phyloP scores from a whole-genome alignment of 2,113 vertebrate species.

The Serinus canaria region DNA sequence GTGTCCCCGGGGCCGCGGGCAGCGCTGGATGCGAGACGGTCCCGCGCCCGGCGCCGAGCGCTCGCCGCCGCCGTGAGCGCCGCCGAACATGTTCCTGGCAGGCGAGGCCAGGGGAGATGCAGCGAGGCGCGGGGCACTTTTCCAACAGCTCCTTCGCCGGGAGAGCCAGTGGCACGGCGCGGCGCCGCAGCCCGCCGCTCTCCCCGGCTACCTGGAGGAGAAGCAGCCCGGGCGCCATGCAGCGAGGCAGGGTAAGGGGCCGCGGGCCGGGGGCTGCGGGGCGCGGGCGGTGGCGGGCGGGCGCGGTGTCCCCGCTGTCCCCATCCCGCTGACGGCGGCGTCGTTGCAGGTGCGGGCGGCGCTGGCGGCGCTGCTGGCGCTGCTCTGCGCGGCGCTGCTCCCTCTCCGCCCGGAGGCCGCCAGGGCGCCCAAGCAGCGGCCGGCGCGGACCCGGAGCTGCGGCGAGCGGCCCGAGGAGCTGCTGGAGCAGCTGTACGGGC shows the following conservation, averaged over 20 bases:
- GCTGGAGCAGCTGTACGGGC: slow-evolving; percentile 91
- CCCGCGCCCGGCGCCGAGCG: not conserved
- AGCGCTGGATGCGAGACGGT: not conserved
- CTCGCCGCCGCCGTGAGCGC: not conserved
- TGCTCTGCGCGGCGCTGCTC: slow-evolving; percentile 56
- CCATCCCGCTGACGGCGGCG: slow-evolving; percentile 12
- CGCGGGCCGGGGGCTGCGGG: not conserved
- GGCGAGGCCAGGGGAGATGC: slow-evolving; percentile 36
- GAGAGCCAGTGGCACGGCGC: slow-evolving; percentile 13
- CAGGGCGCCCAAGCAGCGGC: slow-evolving; percentile 66
- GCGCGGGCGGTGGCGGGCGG: not conserved
- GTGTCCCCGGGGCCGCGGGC: not conserved
- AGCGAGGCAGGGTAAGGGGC: slow-evolving; percentile 19
- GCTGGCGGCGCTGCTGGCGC: slow-evolving; percentile 26
- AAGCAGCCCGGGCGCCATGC: not conserved
- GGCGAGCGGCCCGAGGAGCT: slow-evolving; percentile 88
- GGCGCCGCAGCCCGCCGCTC: not conserved
- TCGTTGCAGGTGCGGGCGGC: slow-evolving; percentile 44
- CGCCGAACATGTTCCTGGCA: slow-evolving; percentile 18
- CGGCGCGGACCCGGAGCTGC: slow-evolving; percentile 75
- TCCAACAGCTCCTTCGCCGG: slow-evolving; percentile 36
- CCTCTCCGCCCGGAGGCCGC: slow-evolving; percentile 22
- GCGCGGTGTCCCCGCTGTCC: not conserved
- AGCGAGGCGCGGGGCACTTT: slow-evolving; percentile 16
- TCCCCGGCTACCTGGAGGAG: not conserved